Base-by-base conservation (phyloP, 2,888 invertebrate genomes). In the Agriopis marginaria region DNA sequence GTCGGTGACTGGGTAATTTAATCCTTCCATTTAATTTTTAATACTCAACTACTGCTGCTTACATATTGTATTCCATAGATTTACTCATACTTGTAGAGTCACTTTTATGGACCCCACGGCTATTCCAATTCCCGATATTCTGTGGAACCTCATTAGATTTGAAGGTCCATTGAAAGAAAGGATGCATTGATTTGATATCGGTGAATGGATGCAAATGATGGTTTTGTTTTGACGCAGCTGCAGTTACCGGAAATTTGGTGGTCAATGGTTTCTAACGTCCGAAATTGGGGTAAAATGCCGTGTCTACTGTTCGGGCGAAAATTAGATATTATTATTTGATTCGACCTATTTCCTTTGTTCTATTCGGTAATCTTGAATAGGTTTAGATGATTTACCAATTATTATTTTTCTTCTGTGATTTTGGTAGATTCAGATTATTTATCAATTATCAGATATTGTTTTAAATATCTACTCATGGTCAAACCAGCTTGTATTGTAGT, bases 221-320 rank as follows among this genome's bases (percentile, higher is more conserved):
- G 75, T 84, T 86, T 87, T 87, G 86, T 89, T 87, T 84, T 79
- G 79, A 81, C 77, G 86, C 90, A 90, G 90, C 90, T 91, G 86
- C 83, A 76, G 62, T 75, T 77, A 79, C 79, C 82, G 81, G 81
- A 78, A 79, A 75, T 79, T 73, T 80, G 80, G 83, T 82, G 83
- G 70, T 70, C 70, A 70, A 59, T 66, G 63, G 42, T 51, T 45
- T 7, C 56, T 14, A 40, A n/a, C 55, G 68, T 70, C 70, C 66
- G 60, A 70, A 65, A 66, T 66, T 70, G 60, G 66, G 70, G 70
- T 50, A 61, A 61, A 59, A n/a, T 14, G 12, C 60, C 39, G 49
- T 49, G 59, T 56, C 17, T 56, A 47, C 59, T 3, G 45, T 56
- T 59, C 14, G 9, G 17, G 44, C 6, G 9, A 44, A 17, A 56